Evolutionary conservation across 2,797 vertebrate genomes (phyloP), one percentile per base, ranked within the genome.

Genomic region (Tapirus indicus): DNA sequence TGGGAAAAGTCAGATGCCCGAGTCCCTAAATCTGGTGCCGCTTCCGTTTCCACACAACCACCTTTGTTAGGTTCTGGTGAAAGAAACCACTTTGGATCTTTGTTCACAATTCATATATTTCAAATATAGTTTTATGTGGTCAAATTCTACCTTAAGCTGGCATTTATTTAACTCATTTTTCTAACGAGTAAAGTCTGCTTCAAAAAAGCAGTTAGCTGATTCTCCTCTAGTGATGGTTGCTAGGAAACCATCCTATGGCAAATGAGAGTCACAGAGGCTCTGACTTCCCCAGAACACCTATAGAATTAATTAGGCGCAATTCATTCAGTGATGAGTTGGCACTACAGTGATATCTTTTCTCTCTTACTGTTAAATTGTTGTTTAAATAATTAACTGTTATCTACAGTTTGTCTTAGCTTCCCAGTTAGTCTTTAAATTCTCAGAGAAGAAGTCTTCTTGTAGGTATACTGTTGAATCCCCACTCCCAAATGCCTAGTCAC

Each of bases 181-280:
- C 87, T 92, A 83, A 95, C 27, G 90, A 96, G 47, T 78, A 88
- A 98, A 77, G 83, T 95, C 91, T 92, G 72, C 82, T 84, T 95
- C 88, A 94, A 94, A 97, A 97, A 95, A 95, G 94, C 83, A 62
- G 95, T 96, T 94, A 93, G 95, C 95, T 92, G 92, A 92, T 92
- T 98, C 93, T 88, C 94, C 78, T 93, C 80, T 58, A 95, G 87
- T 41, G 72, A 35, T 74, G 95, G 98, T 98, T 98, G 98, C 98
- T 98, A 98, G 97, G 98, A 97, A 97, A 97, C 97, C 90, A 95
- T 97, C 96, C 86, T 97, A 71, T 49, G 18, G 96, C 86, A 95
- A 97, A 97, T 96, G 93, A 95, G 97, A 97, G 90, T 85, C 41
- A 5, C 84, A 64, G 21, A 91, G 87, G 35, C 92, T 32, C n/a